Percentiles rank a stretch among this genome's conserved stretches.
phyloP scores from a whole-genome alignment of 2,113 vertebrate species.

The Prinia subflava region DNA sequence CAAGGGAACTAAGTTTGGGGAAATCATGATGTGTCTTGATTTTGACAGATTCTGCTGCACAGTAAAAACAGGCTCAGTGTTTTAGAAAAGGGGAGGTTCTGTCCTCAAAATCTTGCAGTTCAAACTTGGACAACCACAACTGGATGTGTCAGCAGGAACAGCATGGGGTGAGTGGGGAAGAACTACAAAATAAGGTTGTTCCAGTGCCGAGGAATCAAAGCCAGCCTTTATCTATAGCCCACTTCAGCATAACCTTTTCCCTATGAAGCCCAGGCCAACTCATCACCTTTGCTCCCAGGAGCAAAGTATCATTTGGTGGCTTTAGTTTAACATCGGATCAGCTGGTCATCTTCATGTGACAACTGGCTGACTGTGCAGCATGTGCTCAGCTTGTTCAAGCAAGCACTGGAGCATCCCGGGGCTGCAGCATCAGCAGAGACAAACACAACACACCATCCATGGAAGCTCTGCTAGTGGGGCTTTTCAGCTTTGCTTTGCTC shows the following conservation, averaged over 20 bases:
- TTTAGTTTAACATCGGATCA: background rate
- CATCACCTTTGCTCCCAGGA: background rate
- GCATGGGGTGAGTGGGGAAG: background rate
- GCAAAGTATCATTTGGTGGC: background rate
- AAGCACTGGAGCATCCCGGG: background rate
- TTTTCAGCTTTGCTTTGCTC: background rate
- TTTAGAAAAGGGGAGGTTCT: background rate
- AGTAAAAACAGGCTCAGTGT: background rate
- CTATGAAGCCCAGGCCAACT: background rate
- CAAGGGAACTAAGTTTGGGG: background rate
- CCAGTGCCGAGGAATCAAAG: background rate
- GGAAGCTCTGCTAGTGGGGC: background rate
- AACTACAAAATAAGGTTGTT: background rate
- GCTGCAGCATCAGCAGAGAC: background rate
- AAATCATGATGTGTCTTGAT: background rate
- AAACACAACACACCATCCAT: background rate
- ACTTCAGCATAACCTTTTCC: background rate
- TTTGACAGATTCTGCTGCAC: fast-evolving
- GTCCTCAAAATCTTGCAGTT: background rate
- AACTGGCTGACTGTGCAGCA: background rate
- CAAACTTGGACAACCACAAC: background rate
- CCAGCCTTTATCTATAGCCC: background rate
- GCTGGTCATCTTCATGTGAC: background rate
- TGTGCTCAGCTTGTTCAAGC: background rate
- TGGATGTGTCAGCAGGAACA: background rate